These are phyloP conservation scores for Polypedilum vanderplanki DNA, from an alignment of 1,140 invertebrate species.

Conservation along the genomic window DNA sequence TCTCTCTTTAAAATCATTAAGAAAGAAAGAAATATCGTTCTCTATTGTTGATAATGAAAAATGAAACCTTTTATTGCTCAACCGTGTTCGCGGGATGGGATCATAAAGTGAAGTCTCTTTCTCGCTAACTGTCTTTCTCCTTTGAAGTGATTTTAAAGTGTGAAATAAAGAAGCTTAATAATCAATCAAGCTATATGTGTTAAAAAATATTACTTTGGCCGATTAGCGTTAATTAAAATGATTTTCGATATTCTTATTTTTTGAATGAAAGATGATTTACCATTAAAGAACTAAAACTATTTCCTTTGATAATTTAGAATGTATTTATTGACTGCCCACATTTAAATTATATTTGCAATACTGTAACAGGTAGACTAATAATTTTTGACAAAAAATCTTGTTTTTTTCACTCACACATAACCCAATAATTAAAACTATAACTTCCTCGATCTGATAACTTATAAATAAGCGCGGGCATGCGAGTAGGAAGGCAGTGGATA, in stretches of 20 bases:
- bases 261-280: too few species aligned
- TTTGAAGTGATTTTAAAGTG: not conserved
- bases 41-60: constrained; percentile 21
- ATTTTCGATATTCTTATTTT: not conserved
- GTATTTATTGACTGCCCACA: too few species aligned
- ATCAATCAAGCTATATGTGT: constrained; percentile 23
- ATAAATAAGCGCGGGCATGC: too few species aligned
- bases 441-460: too few species aligned
- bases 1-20: constrained; percentile 13
- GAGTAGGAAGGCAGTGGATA: too few species aligned
- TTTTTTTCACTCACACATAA: too few species aligned
- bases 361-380: too few species aligned
- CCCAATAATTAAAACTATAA: too few species aligned
- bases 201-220: not conserved
- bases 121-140: not conserved
- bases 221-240: not conserved
- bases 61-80: not conserved
- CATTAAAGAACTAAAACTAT: too few species aligned
- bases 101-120: not conserved
- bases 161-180: constrained; percentile 28
- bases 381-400: too few species aligned
- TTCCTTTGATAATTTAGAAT: too few species aligned
- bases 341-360: too few species aligned
- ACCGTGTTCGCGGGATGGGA: not conserved
- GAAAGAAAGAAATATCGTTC: not conserved